Evolutionary conservation across 2,797 vertebrate genomes (phyloP).

Genomic region (Nyctalus aviator): DNA sequence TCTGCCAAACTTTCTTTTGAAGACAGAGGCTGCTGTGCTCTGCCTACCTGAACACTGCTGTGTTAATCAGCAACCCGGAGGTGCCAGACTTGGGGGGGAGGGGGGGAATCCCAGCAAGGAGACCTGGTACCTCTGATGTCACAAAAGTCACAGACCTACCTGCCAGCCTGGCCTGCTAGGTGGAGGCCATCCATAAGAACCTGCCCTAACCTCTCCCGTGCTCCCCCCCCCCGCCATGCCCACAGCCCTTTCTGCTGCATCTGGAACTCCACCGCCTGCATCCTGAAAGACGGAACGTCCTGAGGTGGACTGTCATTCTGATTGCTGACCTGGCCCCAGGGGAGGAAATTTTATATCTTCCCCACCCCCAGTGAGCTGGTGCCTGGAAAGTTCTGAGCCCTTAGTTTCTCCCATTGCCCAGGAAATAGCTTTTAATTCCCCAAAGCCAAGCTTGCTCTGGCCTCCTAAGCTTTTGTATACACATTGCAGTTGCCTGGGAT

Average conservation of each 20-base stretch:
- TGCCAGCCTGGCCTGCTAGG: background rate
- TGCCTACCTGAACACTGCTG: background rate
- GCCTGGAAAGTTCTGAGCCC: background rate
- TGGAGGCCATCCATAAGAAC: background rate
- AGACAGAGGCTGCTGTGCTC: background rate
- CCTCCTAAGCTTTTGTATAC: background rate
- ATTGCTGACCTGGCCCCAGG: background rate
- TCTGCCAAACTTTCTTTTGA: background rate
- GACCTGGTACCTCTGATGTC: background rate
- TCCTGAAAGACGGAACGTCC: background rate
- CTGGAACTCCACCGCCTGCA: background rate
- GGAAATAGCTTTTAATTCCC: background rate
- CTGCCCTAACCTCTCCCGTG: too few species aligned
- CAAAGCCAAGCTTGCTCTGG: background rate
- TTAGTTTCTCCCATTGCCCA: background rate
- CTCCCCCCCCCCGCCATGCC: fast-evolving
- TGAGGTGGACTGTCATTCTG: background rate
- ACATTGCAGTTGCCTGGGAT: background rate
- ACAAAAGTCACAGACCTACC: background rate
- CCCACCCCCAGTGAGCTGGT: background rate
- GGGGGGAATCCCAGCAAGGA: background rate
- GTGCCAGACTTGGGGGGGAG: too few species aligned
- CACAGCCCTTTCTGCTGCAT: background rate
- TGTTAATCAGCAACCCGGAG: background rate
- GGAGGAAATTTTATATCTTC: background rate